phyloP scores from a whole-genome alignment of 2,888 invertebrate species.

The Zonitis immaculata region DNA sequence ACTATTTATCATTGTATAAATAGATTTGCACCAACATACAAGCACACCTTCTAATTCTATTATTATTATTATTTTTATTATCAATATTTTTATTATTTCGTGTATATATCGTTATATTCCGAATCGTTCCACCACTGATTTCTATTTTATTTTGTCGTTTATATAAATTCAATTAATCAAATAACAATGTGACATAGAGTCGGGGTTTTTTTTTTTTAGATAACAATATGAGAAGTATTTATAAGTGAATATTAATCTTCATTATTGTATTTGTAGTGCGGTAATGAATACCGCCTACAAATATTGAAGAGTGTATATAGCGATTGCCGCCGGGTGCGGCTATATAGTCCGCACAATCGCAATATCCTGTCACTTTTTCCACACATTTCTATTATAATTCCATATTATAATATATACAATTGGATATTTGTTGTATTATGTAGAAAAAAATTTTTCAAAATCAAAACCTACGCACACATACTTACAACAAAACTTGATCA shows the following conservation, averaged over 20 bases:
- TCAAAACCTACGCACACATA: too few relatives aligned
- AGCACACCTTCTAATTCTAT: conserved; percentile 10
- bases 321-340: conserved; percentile 30
- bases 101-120: too few relatives aligned
- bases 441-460: too few relatives aligned
- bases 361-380: conserved; percentile 26
- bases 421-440: too few relatives aligned
- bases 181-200: conserved; percentile 10
- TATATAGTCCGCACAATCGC: conserved; percentile 31
- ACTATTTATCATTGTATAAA: conserved; percentile 23
- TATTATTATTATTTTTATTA: background rate
- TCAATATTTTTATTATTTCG: too few relatives aligned
- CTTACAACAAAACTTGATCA: background rate
- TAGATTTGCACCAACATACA: background rate
- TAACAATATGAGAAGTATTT: conserved; percentile 26
- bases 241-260: conserved; percentile 39
- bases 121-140: background rate
- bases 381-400: conserved; percentile 11
- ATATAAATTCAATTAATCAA: conserved; percentile 23
- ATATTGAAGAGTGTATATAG: conserved; percentile 23
- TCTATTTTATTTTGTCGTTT: too few relatives aligned
- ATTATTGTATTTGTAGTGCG: conserved; percentile 37
- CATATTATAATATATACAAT: too few relatives aligned
- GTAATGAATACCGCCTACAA: conserved; percentile 31
- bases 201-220: conserved; percentile 18